phyloP scores from a whole-genome alignment of 2,888 invertebrate genomes.

The Ellobium chinense region DNA sequence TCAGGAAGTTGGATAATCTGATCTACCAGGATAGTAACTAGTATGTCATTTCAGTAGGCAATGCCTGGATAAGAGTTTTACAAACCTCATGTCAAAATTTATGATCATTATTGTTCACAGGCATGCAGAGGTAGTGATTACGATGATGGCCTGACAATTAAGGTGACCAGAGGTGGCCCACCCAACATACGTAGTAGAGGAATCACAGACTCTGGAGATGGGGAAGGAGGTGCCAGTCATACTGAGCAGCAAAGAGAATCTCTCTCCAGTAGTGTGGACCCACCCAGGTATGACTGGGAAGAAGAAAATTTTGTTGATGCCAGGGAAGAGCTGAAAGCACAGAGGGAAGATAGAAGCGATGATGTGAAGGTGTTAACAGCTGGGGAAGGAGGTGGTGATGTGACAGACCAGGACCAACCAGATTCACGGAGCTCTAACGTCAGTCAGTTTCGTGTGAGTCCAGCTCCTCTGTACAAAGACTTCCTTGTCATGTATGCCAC shows the following conservation, averaged over 20 bases:
- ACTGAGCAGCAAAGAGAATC: background rate
- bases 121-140: constrained; percentile 66
- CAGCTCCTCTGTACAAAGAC: constrained; percentile 59
- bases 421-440: background rate
- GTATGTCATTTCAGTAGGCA: too few relatives aligned
- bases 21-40: too few relatives aligned
- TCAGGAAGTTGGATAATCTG: too few relatives aligned
- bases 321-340: background rate
- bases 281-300: background rate
- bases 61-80: too few relatives aligned
- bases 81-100: too few relatives aligned
- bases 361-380: too few relatives aligned
- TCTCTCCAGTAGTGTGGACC: constrained; percentile 34
- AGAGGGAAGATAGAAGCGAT: background rate
- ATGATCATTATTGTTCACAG: constrained; percentile 49
- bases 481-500: constrained; percentile 65
- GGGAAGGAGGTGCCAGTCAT: background rate
- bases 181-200: background rate
- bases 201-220: background rate
- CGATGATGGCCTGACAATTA: constrained; percentile 59
- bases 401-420: too few relatives aligned
- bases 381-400: background rate
- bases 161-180: constrained; percentile 19
- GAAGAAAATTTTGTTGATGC: constrained; percentile 14
- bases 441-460: constrained; percentile 39